Evolutionary conservation across 35 echinoderm and acorn worm genomes (phyloP), one percentile per base, ranked within the genome.

Genomic region (Apostichopus japonicus): DNA sequence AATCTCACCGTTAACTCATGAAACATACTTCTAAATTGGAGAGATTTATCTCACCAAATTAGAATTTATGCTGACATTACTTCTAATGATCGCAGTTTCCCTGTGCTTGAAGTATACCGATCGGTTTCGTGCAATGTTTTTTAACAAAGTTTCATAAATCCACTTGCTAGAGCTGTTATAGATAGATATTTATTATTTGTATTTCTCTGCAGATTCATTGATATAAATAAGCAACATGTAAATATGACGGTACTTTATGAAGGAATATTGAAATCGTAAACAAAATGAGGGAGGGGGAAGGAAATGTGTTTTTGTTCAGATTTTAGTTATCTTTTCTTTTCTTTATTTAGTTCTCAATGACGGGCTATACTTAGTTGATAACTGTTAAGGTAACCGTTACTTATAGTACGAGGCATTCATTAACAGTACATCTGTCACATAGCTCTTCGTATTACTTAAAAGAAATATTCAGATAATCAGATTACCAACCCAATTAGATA

Each of bases 1-100:
- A 6, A 6, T 24, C 71, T 75, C 71, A 75, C 17, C 71, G 16
- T 75, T 75, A 75, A 75, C 71, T 75, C 71, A 75, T 19, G 71
- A 75, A 75, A 19, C 6, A 75, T 75, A 75, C 71, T 75, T 75
- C 71, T 75, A 75, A 75, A 75, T 75, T 75, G 71, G n/a, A 19
- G 71, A 75, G 71, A 75, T 75, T 75, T 75, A 75, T 75, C 22
- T 75, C 71, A n/a, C 71, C 71, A 75, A 75, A 75, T 75, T 75
- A 75, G 71, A 75, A 75, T 75, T 75, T 75, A 75, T 75, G 71
- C 71, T 75, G 71, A 75, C 71, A 75, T 21, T 75, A 19, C 7
- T 21, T 19, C 71, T 75, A 75, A 75, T 75, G 71, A 75, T 75
- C 16, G 71, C 71, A 23, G 6, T 3, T 3, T 75, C 71, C 22